These are phyloP conservation scores for Dendrolimus houi DNA, from an alignment of 2,888 invertebrate genomes.

Conservation along the genomic window DNA sequence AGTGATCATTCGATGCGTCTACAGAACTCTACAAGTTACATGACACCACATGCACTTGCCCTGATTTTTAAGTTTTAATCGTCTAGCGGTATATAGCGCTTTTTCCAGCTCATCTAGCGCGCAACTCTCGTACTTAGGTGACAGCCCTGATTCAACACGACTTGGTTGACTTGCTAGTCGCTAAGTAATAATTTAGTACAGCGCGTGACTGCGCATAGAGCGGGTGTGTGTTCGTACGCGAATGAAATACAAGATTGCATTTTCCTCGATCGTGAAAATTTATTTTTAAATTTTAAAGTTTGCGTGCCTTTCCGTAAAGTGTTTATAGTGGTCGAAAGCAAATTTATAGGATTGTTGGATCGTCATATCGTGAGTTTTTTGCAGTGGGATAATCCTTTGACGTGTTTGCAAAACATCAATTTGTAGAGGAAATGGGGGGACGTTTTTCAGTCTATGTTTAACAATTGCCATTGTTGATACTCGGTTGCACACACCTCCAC, in stretches of 20 bases:
- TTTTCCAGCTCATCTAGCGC: too few species aligned
- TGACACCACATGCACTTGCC: too few species aligned
- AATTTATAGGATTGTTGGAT: slow-evolving; percentile 31
- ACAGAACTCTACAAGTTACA: too few species aligned
- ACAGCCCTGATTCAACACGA: not conserved
- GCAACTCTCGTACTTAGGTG: too few species aligned
- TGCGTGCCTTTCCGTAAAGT: slow-evolving; percentile 12
- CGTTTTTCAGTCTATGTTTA: too few species aligned
- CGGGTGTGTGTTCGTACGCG: slow-evolving; percentile 32
- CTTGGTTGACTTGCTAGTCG: slow-evolving; percentile 28
- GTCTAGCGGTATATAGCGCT: too few species aligned
- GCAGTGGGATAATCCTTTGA: slow-evolving; percentile 25
- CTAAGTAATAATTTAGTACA: slow-evolving; percentile 56
- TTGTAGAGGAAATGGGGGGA: not conserved
- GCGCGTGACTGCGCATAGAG: slow-evolving; percentile 53
- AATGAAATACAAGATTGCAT: slow-evolving; percentile 19
- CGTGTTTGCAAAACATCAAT: slow-evolving; percentile 36
- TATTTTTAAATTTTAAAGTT: not conserved
- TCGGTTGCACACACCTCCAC: too few species aligned
- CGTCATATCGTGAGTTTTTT: slow-evolving; percentile 31
- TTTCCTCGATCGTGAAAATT: slow-evolving; percentile 32
- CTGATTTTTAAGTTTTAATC: too few species aligned
- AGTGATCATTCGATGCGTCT: too few species aligned
- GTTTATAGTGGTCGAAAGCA: slow-evolving; percentile 12
- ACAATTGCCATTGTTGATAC: too few species aligned